These are phyloP conservation scores for Cyanoderma ruficeps DNA, from an alignment of 2,113 vertebrate genomes.

Conservation along the genomic window DNA sequence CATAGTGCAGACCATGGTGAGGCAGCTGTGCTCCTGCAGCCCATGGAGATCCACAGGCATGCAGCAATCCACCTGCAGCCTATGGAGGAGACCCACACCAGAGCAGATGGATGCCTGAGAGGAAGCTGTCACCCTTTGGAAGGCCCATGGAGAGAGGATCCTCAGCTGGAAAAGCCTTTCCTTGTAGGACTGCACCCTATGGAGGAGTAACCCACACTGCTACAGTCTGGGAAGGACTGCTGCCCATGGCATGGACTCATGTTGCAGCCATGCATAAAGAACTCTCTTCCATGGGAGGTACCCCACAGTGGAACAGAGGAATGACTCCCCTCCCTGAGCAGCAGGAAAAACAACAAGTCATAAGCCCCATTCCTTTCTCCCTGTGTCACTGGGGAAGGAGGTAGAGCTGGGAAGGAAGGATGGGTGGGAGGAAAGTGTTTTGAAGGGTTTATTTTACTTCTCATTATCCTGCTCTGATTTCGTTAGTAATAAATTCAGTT, in stretches of 20 bases:
- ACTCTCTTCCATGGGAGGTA: background rate
- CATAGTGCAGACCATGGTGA: rapidly evolving
- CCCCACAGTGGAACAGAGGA: no score
- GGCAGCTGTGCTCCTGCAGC: background rate
- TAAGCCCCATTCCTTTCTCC: background rate
- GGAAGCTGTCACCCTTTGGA: background rate
- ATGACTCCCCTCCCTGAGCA: background rate
- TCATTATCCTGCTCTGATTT: background rate
- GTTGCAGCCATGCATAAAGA: rapidly evolving
- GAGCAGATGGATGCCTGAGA: background rate
- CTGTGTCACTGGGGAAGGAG: background rate
- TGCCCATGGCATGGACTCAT: background rate
- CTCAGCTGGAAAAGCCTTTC: background rate
- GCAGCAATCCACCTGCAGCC: background rate
- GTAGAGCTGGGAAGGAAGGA: background rate
- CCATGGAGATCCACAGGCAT: background rate
- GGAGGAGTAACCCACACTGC: background rate
- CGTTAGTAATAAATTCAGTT: background rate
- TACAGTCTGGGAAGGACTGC: background rate
- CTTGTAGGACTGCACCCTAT: background rate
- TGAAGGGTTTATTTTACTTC: background rate
- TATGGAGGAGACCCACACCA: background rate
- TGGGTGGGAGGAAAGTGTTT: background rate
- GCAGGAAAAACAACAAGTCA: background rate
- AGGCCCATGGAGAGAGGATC: background rate